phyloP scores from a whole-genome alignment of 2,888 invertebrate species.

The Podabrus alpinus region DNA sequence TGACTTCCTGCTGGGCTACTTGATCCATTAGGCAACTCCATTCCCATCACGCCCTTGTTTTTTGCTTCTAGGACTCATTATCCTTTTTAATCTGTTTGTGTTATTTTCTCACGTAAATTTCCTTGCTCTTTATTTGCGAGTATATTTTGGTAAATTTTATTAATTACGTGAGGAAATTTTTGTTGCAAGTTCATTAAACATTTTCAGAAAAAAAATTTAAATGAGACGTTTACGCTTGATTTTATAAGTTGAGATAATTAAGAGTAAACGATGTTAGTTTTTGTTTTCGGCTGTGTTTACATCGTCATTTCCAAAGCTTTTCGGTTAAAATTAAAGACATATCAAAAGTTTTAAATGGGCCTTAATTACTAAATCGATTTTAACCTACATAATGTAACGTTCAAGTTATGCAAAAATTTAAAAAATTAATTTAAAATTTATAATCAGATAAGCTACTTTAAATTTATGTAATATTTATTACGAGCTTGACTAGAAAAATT shows the following conservation, averaged over 20 bases:
- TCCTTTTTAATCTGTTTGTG: conserved; percentile 28
- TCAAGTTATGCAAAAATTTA: background rate
- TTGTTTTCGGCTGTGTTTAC: conserved; percentile 21
- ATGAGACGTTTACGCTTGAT: conserved; percentile 2
- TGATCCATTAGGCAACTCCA: conserved; percentile 28
- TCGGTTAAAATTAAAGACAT: conserved; percentile 35
- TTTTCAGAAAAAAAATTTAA: conserved; percentile 11
- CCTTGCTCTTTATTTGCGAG: conserved; percentile 1
- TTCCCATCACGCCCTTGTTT: conserved; percentile 28
- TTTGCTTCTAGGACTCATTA: conserved; percentile 23
- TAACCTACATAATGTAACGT: background rate
- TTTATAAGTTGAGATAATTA: conserved; percentile 21
- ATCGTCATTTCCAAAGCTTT: conserved; percentile 24
- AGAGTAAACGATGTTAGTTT: conserved; percentile 14
- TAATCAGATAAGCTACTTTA: background rate
- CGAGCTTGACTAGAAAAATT: background rate
- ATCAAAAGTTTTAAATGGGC: conserved; percentile 26
- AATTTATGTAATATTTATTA: background rate
- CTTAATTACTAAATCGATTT: conserved; percentile 48
- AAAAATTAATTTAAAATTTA: background rate
- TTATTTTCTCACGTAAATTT: conserved; percentile 16
- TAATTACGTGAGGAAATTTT: background rate
- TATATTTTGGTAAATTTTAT: background rate
- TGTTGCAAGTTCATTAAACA: conserved; percentile 2
- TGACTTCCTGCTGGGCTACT: conserved; percentile 23